These are phyloP conservation scores for Phymorhynchus buccinoides DNA, from an alignment of 1,140 invertebrate genomes.

Conservation along the genomic window DNA sequence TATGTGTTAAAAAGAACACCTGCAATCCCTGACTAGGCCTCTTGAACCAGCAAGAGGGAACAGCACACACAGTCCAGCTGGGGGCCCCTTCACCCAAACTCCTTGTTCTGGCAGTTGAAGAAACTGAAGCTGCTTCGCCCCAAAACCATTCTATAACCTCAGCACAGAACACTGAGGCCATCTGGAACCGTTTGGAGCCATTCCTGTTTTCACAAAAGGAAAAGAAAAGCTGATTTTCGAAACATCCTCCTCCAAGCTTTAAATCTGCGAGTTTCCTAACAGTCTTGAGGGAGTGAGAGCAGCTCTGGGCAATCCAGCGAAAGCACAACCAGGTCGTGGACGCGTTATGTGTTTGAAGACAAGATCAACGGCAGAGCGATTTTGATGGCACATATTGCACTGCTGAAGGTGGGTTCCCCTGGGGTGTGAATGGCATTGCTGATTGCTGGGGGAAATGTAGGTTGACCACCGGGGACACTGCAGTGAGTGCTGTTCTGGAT, in stretches of 20 bases:
- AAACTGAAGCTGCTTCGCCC: neutral
- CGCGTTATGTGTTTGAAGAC: neutral
- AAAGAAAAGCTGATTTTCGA: no score
- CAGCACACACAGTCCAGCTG: neutral
- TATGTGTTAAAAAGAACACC: neutral
- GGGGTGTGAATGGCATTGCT: neutral
- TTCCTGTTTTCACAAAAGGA: neutral
- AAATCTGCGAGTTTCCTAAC: neutral
- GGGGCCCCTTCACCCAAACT: slow-evolving; percentile 9
- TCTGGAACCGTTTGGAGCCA: neutral
- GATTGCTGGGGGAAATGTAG: neutral
- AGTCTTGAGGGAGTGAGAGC: neutral
- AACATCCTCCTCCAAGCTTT: neutral
- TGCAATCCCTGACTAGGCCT: neutral
- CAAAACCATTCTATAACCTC: neutral
- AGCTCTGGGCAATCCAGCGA: neutral
- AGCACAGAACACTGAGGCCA: neutral
- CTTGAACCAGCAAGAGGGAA: slow-evolving; percentile 36
- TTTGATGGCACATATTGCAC: no score
- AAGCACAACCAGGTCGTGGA: neutral
- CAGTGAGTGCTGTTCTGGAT: neutral
- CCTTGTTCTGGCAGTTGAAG: slow-evolving; percentile 28
- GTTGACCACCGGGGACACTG: neutral
- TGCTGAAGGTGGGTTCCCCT: neutral
- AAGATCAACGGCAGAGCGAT: no score